Base-by-base conservation (phyloP, 2,888 invertebrate species). In the Heterodera filipjevi region DNA sequence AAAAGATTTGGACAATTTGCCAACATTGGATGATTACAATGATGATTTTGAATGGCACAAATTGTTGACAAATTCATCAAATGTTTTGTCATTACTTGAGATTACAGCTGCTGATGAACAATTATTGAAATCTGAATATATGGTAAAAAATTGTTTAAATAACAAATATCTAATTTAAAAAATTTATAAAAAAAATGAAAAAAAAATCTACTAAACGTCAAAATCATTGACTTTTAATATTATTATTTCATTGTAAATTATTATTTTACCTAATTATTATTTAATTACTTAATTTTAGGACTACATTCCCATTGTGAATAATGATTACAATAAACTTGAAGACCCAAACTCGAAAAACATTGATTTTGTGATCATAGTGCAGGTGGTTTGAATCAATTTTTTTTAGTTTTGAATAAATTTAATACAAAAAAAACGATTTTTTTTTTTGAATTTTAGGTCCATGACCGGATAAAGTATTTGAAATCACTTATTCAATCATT, bases 401-500 rank as follows among this genome's bases (percentile, higher is more conserved):
- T 39, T 39, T 39, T 39, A n/a, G n/a, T n/a, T 81, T 27, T 10
- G 8, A 33, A 22, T n/a, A 14, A 44, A 39, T 14, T 12, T 16
- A 44, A 27, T 22, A n/a, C 3, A 1, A 27, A 66, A 19, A 49
- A 59, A n/a, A 59, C 19, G 27, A 27, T 27, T 30, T 30, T 64
- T 66, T 74, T 12, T 27, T 3, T n/a, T 14, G n/a, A n/a, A n/a
- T 53, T 19, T 77, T 3, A 98, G 94, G 96, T 98, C 46, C 98
- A 99, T 91, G 94, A 95, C 76, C 92, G 98, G 80, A 93, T 95
- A 76, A 94, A 94, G 46, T 99, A 99, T 91, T 92, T 99, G 82
- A 92, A 95, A n/a, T 94, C 95, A 89, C 92, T 99, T 74, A 94
- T 99, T 82, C 94, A 95, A 70, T 96, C 96, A 53, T 91, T 99